These are phyloP conservation scores for Drosophila kanapiae DNA, from an alignment of 1,140 invertebrate species.

Conservation along the genomic window DNA sequence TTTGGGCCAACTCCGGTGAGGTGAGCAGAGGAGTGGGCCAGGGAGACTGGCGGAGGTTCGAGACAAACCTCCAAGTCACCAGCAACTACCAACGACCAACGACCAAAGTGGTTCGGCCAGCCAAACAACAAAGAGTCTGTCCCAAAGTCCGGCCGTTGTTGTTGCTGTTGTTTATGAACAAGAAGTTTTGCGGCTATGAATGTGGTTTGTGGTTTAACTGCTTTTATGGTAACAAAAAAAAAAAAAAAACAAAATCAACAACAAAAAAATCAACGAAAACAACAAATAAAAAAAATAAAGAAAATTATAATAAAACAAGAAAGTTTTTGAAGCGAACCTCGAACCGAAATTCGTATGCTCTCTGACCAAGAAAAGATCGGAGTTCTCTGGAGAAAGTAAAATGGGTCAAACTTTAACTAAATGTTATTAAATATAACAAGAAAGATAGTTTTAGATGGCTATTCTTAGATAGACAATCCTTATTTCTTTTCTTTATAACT, in stretches of 20 bases:
- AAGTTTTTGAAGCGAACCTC: slow-evolving; percentile 11
- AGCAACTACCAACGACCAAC: slow-evolving; percentile 6
- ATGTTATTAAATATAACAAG: not conserved
- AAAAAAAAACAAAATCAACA: slow-evolving; percentile 9
- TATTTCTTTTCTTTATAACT: too few species aligned
- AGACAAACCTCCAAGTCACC: slow-evolving; percentile 38
- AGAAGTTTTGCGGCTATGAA: slow-evolving; percentile 82
- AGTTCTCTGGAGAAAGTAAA: not conserved
- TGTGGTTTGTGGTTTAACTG: slow-evolving; percentile 83
- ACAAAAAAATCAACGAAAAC: slow-evolving; percentile 37
- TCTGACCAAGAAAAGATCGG: not conserved
- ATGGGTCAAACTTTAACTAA: not conserved
- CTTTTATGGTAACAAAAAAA: slow-evolving; percentile 78
- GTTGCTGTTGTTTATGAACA: slow-evolving; percentile 64
- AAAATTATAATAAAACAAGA: slow-evolving; percentile 62
- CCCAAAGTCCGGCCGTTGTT: slow-evolving; percentile 57
- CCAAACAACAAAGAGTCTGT: slow-evolving; percentile 81
- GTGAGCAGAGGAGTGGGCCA: not conserved
- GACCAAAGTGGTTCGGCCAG: slow-evolving; percentile 74
- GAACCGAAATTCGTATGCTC: slow-evolving; percentile 38
- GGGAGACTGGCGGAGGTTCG: slow-evolving; percentile 3
- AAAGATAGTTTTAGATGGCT: not conserved
- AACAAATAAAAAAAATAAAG: slow-evolving; percentile 40
- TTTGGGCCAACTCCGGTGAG: slow-evolving; percentile 58
- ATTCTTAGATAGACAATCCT: too few species aligned